Percentiles rank a stretch among this genome's conserved stretches.
These are phyloP conservation scores for Dysmachus trigonus DNA, from an alignment of 2,888 invertebrate species.

Conservation along the genomic window DNA sequence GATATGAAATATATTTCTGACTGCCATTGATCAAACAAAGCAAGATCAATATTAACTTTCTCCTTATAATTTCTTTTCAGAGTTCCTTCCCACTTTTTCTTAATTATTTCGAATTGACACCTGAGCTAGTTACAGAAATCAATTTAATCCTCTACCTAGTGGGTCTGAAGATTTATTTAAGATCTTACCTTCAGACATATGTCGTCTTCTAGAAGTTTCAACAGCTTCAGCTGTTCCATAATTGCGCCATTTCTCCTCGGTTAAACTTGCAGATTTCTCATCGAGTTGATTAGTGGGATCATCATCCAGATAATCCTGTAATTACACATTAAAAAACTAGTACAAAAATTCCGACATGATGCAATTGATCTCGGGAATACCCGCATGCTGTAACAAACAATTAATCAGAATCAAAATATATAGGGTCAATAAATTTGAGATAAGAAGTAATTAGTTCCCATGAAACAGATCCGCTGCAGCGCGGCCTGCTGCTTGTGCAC, in stretches of 20 bases:
- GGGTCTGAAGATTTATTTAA: neutral
- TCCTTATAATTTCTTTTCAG: neutral
- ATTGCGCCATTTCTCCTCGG: conserved; percentile 57
- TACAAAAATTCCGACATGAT: neutral
- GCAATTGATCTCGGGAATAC: neutral
- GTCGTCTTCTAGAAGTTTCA: conserved; percentile 51
- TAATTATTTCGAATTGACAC: neutral
- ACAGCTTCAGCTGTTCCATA: conserved; percentile 56
- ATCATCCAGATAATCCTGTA: conserved; percentile 57
- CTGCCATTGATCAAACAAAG: too few species aligned
- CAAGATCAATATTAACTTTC: too few species aligned
- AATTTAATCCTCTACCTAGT: too few species aligned
- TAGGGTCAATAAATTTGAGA: neutral
- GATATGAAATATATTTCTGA: too few species aligned
- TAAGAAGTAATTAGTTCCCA: neutral
- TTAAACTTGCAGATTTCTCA: conserved; percentile 53
- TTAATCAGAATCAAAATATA: neutral
- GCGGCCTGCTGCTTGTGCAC: neutral
- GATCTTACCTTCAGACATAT: conserved; percentile 37
- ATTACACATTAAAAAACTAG: conserved; percentile 17
- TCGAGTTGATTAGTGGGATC: conserved; percentile 51
- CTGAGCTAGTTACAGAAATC: too few species aligned
- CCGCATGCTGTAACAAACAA: neutral
- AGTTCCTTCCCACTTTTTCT: neutral
- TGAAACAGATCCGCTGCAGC: neutral